Conservation (phyloP, 2,888 invertebrate genomes). For the Dasysyrphus tricinctus region DNA sequence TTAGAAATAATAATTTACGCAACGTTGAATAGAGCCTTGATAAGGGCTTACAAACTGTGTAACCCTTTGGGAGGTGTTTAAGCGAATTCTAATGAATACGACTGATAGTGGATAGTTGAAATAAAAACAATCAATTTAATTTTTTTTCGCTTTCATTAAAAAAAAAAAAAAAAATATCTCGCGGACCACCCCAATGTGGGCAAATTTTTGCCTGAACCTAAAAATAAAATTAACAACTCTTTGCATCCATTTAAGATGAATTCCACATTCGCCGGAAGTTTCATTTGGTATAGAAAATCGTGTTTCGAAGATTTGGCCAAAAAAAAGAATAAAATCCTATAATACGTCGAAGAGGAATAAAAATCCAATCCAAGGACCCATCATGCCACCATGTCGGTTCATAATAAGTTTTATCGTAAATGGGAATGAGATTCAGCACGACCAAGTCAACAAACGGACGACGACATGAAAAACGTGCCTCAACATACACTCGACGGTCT, state of each 20-base stretch:
- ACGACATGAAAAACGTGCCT: slow-evolving; percentile 66
- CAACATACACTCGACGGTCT: slow-evolving; percentile 43
- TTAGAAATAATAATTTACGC: too few relatives aligned
- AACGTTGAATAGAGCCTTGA: too few relatives aligned
- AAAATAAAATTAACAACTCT: background rate
- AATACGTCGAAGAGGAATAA: background rate
- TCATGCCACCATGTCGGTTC: slow-evolving; percentile 34
- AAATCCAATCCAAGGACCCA: slow-evolving; percentile 37
- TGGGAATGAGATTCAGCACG: slow-evolving; percentile 49
- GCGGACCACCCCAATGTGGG: background rate
- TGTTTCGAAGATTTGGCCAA: slow-evolving; percentile 43
- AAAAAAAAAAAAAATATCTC: too few relatives aligned
- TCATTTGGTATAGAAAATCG: slow-evolving; percentile 45
- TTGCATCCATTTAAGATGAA: background rate
- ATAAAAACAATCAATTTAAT: too few relatives aligned
- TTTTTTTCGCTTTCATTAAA: too few relatives aligned
- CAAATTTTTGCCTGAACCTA: background rate
- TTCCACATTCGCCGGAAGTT: slow-evolving; percentile 45
- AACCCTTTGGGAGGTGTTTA: too few relatives aligned
- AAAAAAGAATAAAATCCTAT: background rate
- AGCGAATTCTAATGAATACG: too few relatives aligned
- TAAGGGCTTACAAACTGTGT: too few relatives aligned
- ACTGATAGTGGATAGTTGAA: too few relatives aligned
- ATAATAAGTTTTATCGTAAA: slow-evolving; percentile 50
- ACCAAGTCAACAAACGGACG: slow-evolving; percentile 24